A percentile compares a stretch with the other conserved stretches of the same genome.
Evolutionary conservation across 2,888 invertebrate genomes (phyloP).

Genomic region (Dynastes grantii): DNA sequence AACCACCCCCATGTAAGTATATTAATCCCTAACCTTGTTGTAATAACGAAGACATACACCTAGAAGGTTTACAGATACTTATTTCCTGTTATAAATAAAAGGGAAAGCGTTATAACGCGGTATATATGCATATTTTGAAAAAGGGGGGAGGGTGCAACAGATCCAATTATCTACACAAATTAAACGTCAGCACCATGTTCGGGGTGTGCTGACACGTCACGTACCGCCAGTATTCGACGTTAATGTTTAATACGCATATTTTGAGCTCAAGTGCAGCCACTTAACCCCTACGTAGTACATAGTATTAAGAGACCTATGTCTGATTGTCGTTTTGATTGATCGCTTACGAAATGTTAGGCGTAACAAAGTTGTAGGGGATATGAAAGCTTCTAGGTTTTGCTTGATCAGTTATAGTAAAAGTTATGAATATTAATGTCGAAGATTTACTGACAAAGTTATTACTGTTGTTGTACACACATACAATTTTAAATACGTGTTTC

Average conservation of each 20-base stretch:
- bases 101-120: neutral
- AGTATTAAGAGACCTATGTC: slow-evolving; percentile 41
- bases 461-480: too few relatives aligned
- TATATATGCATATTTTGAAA: neutral
- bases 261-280: slow-evolving; percentile 54
- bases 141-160: slow-evolving; percentile 62
- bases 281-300: slow-evolving; percentile 47
- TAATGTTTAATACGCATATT: slow-evolving; percentile 56
- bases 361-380: neutral
- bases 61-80: neutral
- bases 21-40: too few relatives aligned
- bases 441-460: too few relatives aligned
- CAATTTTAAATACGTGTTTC: too few relatives aligned
- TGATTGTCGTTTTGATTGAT: slow-evolving; percentile 54
- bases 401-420: neutral
- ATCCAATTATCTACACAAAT: slow-evolving; percentile 69
- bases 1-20: too few relatives aligned
- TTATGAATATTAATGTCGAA: neutral
- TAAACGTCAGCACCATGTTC: slow-evolving; percentile 67
- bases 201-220: slow-evolving; percentile 61
- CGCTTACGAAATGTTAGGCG: slow-evolving; percentile 10
- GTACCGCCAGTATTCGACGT: slow-evolving; percentile 57
- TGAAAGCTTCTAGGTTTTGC: neutral
- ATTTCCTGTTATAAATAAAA: neutral
- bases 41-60: too few relatives aligned